These are phyloP conservation scores for Mycteria americana DNA, from an alignment of 2,797 vertebrate genomes.

Conservation along the genomic window DNA sequence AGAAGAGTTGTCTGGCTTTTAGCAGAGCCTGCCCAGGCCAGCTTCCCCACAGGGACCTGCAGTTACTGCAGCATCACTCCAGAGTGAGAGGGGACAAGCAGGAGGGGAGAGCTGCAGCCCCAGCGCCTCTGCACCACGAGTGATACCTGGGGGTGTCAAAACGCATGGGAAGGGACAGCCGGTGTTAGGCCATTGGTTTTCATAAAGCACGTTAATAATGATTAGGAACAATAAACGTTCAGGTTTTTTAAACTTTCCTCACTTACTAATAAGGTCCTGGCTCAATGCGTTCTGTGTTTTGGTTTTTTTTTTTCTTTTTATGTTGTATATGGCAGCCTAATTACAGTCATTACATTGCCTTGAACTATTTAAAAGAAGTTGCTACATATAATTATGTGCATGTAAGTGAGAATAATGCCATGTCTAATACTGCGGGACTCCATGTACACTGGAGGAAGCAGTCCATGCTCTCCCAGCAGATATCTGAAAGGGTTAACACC, in stretches of 20 bases:
- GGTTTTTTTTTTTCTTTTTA: neutral
- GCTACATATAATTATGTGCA: neutral
- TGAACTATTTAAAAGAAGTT: neutral
- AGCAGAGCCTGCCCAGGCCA: neutral
- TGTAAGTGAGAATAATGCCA: neutral
- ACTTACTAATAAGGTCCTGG: neutral
- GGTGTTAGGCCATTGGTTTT: neutral
- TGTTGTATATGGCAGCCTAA: constrained; percentile 27
- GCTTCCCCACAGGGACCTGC: neutral
- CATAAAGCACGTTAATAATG: neutral
- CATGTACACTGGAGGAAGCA: neutral
- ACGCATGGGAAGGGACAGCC: neutral
- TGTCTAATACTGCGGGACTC: neutral
- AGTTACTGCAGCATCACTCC: neutral
- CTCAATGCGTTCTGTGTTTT: neutral
- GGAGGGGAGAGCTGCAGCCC: neutral
- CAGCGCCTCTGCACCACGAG: rapidly evolving
- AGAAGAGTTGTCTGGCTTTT: neutral
- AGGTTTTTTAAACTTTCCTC: neutral
- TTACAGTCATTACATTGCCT: constrained; percentile 35
- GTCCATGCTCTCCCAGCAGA: neutral
- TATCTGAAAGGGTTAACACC: neutral
- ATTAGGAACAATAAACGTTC: neutral
- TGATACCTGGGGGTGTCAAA: neutral
- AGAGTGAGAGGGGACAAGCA: neutral